Evolutionary conservation across 2,888 invertebrate genomes (phyloP), one percentile per base, ranked within the genome.

Genomic region (Oscheius onirici): DNA sequence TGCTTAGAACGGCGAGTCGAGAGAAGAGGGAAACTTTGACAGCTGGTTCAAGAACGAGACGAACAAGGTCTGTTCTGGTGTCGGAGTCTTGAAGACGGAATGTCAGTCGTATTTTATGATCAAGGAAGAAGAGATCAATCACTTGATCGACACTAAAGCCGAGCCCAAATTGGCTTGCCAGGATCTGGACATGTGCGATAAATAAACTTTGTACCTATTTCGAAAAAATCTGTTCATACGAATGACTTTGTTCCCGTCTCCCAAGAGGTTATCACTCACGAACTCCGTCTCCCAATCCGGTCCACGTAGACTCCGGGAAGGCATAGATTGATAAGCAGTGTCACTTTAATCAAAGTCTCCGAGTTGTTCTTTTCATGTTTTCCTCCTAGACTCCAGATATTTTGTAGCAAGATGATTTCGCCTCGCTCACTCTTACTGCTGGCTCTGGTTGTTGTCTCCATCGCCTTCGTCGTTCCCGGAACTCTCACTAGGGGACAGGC

Each of bases 1-100:
- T 11, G 15, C 24, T 61, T 43, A 67, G 67, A 67, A 67, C 24
- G 67, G 67, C 5, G 67, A 67, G 34, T 55, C n/a, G 11, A 55
- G 15, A 28, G 43, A 17, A n/a, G 51, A 51, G 17, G 67, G 67
- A 34, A 34, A 67, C 54, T 67, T 67, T 52, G 43, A 67, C 28
- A 40, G 0, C 0, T 67, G 67, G 67, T 67, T 54, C 24, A 34
- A 67, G 8, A 67, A 67, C 15, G 67, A 67, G 20, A 55, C 55
- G 1, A 10, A 34, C 41, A 67, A 67, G 26, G 67, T 67, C 55
- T 67, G 67, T 43, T 24, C 41, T 8, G 55, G 54, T 11, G 13
- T 26, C 1, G 67, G 67, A 2, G 3, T 67, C 24, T 20, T 67
- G 20, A 40, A 54, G 11, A 41, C 34, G 44, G 67, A 67, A 22